Evolutionary conservation across 2,888 invertebrate genomes (phyloP), one percentile per base, ranked within the genome.

Genomic region (Xestia xanthographa): DNA sequence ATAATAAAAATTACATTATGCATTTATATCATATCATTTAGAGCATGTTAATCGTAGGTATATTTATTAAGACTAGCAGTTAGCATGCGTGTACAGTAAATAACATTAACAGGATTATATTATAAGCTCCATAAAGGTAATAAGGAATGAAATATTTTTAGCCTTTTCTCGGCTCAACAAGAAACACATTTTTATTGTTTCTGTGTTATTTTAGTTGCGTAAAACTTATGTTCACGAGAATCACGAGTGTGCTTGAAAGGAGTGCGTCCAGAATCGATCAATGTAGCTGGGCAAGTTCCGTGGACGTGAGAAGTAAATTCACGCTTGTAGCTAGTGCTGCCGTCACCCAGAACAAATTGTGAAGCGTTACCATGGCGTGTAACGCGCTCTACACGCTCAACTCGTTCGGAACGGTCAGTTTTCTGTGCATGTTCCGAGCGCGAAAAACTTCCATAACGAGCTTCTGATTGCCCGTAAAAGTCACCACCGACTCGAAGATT

Each of bases 231-330:
- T 91, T 98, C 98, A 87, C 98, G 98, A 20, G 98, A 98, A 92
- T 98, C 98, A 83, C 98, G 97, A 43, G 98, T 98, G 90, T 98
- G 98, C 93, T 98, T 98, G 94, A 98, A 98, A 29, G 98, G 98
- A 75, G 98, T 97, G 83, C 97, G 97, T 75, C 98, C 97, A 58
- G 97, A 97, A 90, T 98, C 98, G 73, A 98, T 97, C 83, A 98
- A 96, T 50, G 98, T 97, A 53, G 98, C 98, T 0, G 98, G 98
- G 93, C 98, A 99, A 1, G 98, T 98, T 71, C 98, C 98, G 85
- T 97, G 97, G 71, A 97, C 97, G 82, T 97, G 97, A 0, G 98
- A 97, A 26, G 97, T 97, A 90, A 97, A 98, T 93, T 98, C 98
- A 86, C 97, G 98, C 92, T 98, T 98, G 93, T 98, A 98, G 82